Evolutionary conservation across 2,888 invertebrate genomes (phyloP).

Genomic region (Merodon equestris): DNA sequence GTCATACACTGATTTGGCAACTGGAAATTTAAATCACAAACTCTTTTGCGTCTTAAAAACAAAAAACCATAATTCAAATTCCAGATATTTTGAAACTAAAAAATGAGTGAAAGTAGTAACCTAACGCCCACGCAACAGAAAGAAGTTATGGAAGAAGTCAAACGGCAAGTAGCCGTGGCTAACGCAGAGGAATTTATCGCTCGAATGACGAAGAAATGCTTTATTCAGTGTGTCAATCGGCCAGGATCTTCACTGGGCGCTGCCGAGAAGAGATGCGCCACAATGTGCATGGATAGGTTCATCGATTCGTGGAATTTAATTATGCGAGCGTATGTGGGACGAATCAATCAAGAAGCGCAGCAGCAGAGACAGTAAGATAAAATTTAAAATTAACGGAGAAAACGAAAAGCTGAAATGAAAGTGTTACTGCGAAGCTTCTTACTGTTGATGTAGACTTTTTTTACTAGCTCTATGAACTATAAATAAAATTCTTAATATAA

Average conservation of each 20-base stretch:
- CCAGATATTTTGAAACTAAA: background rate
- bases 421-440: no score
- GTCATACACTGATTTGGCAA: no score
- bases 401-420: background rate
- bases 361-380: background rate
- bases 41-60: no score
- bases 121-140: slow-evolving; percentile 84
- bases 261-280: slow-evolving; percentile 95
- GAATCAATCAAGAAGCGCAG: slow-evolving; percentile 86
- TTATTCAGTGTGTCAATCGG: slow-evolving; percentile 92
- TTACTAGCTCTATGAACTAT: no score
- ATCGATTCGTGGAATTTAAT: slow-evolving; percentile 96
- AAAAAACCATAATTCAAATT: no score
- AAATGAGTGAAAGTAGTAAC: background rate
- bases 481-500: no score
- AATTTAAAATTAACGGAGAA: no score
- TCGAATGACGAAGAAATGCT: slow-evolving; percentile 96
- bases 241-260: slow-evolving; percentile 92
- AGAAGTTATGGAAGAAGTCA: slow-evolving; percentile 93
- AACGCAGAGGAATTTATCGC: slow-evolving; percentile 91
- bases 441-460: no score
- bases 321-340: slow-evolving; percentile 89
- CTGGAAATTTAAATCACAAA: no score
- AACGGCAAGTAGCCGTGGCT: slow-evolving; percentile 94
- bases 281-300: slow-evolving; percentile 97